Conservation (phyloP, 2,797 vertebrate species). For the Vultur gryphus region DNA sequence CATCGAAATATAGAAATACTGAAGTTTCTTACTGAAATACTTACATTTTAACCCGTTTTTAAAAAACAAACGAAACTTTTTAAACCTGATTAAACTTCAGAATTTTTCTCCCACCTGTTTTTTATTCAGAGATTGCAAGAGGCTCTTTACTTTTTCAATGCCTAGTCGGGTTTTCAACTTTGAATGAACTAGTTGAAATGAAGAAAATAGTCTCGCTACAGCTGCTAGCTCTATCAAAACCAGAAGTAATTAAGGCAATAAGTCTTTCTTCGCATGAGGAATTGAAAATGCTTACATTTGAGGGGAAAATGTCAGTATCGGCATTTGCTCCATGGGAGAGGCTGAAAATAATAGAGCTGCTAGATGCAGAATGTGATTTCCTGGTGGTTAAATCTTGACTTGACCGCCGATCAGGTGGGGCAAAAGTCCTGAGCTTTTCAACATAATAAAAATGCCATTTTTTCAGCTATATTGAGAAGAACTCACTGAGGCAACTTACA, state of each 20-base stretch:
- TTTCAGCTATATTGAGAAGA: background rate
- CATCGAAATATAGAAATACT: background rate
- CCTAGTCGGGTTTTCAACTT: conserved; percentile 7
- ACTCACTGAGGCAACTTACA: background rate
- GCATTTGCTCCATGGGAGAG: background rate
- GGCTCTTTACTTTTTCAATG: background rate
- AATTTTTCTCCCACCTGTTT: conserved; percentile 1
- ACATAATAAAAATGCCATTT: background rate
- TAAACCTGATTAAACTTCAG: background rate
- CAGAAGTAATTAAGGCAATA: conserved; percentile 34
- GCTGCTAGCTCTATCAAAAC: background rate
- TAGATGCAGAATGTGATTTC: background rate
- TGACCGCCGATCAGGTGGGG: background rate
- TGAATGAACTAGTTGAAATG: background rate
- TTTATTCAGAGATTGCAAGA: background rate
- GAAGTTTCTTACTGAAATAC: background rate
- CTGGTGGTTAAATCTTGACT: background rate
- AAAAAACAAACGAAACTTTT: background rate
- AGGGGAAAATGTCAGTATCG: background rate
- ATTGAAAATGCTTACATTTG: conserved; percentile 3
- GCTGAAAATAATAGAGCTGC: conserved; percentile 1
- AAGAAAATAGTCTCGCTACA: background rate
- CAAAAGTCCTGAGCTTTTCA: background rate
- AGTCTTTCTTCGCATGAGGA: background rate
- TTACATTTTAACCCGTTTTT: background rate